Percentiles rank a stretch among this genome's conserved stretches.
Evolutionary conservation across 2,113 vertebrate species (phyloP).

Genomic region (Podarcis muralis): DNA sequence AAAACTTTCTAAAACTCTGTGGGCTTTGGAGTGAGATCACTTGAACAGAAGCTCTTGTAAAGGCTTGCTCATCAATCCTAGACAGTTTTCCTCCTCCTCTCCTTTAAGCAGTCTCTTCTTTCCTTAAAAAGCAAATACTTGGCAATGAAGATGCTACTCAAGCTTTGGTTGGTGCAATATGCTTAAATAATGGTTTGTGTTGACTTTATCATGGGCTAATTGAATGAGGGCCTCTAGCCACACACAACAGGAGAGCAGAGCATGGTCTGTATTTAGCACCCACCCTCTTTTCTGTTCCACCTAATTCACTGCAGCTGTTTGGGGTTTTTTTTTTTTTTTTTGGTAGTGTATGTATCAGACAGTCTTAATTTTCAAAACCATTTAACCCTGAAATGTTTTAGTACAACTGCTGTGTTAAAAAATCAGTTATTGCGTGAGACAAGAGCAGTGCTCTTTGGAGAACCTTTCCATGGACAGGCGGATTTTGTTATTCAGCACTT

Average conservation of each 20-base stretch:
- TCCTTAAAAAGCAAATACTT: conserved; percentile 36
- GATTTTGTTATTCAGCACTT: conserved; percentile 59
- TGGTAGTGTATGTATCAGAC: conserved; percentile 61
- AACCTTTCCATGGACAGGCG: conserved; percentile 41
- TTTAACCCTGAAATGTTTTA: conserved; percentile 58
- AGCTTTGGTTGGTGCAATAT: conserved; percentile 54
- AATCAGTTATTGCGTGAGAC: conserved; percentile 36
- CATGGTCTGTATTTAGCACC: conserved; percentile 44
- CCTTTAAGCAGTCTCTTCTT: conserved; percentile 33
- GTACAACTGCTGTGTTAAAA: conserved; percentile 55
- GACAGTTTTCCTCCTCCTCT: not conserved
- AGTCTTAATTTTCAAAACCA: conserved; percentile 58
- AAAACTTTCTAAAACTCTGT: fast-evolving
- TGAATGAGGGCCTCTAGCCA: conserved; percentile 47
- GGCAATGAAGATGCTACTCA: conserved; percentile 40
- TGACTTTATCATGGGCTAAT: conserved; percentile 21
- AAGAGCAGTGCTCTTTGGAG: conserved; percentile 11
- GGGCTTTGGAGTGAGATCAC: not conserved
- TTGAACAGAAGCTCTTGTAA: not conserved
- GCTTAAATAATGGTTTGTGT: conserved; percentile 50
- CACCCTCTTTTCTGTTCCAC: conserved; percentile 23
- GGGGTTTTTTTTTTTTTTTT: conserved; percentile 51
- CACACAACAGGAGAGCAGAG: conserved; percentile 43
- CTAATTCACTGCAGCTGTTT: conserved; percentile 49
- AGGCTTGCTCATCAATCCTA: conserved; percentile 29